These are phyloP conservation scores for Chlorodrepanis virens DNA, from an alignment of 2,113 vertebrate species.

Conservation along the genomic window DNA sequence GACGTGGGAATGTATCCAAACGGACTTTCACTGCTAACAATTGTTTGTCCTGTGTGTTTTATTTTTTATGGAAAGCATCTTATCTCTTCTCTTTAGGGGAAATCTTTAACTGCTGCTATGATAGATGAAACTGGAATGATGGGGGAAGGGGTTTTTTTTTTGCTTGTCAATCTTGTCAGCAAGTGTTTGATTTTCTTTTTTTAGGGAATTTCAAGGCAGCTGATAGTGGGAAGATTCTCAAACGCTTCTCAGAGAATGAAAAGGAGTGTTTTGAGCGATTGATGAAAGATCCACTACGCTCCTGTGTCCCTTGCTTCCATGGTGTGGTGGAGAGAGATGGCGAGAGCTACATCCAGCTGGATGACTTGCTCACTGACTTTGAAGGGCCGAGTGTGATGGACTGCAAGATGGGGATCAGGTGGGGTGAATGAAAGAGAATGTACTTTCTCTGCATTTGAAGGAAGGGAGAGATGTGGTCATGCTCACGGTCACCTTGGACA, in stretches of 20 bases:
- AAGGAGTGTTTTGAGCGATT: conserved; percentile 87
- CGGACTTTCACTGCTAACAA: neutral
- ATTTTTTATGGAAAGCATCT: neutral
- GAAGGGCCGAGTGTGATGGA: conserved; percentile 94
- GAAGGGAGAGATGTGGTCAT: neutral
- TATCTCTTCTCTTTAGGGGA: neutral
- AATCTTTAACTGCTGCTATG: neutral
- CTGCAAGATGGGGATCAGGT: conserved; percentile 98
- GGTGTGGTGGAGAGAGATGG: conserved; percentile 90
- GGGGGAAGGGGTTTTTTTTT: neutral
- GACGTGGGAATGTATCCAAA: neutral
- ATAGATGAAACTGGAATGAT: neutral
- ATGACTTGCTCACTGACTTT: conserved; percentile 88
- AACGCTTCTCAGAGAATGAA: conserved; percentile 91
- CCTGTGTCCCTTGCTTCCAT: conserved; percentile 86
- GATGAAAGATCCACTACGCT: conserved; percentile 78
- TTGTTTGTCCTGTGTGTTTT: neutral
- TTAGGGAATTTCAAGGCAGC: conserved; percentile 94
- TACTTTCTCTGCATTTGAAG: neutral
- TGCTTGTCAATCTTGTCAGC: neutral
- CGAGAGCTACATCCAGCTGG: conserved; percentile 90
- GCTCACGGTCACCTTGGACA: neutral
- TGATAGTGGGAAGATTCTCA: conserved; percentile 90
- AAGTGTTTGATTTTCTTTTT: neutral
- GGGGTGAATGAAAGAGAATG: neutral